Conservation (phyloP, 2,888 invertebrate genomes). For the Philhelius pedissequus region DNA sequence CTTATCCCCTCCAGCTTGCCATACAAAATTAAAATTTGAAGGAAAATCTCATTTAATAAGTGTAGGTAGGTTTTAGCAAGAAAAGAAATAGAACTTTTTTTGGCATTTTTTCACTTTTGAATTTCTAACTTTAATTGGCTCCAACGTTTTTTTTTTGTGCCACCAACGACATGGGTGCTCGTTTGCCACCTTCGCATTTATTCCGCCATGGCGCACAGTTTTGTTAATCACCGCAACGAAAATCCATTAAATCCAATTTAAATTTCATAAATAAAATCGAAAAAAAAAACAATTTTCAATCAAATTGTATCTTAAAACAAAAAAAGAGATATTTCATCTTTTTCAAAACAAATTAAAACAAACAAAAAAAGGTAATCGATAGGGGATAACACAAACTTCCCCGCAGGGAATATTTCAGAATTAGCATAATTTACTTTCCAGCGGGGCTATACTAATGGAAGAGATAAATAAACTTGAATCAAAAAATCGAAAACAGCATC, state of each 20-base stretch:
- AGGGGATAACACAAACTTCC: slow-evolving; percentile 9
- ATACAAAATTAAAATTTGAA: background rate
- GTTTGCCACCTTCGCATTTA: background rate
- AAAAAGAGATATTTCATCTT: slow-evolving; percentile 1
- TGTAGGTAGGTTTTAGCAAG: background rate
- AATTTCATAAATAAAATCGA: slow-evolving; percentile 32
- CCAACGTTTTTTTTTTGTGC: background rate
- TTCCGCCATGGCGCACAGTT: background rate
- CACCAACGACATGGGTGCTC: background rate
- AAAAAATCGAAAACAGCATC: background rate
- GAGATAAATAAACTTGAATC: background rate
- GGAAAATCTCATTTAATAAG: background rate
- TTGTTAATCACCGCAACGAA: slow-evolving; percentile 8
- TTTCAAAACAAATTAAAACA: slow-evolving; percentile 29
- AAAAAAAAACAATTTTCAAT: slow-evolving; percentile 5
- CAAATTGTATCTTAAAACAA: background rate
- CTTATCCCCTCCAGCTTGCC: slow-evolving; percentile 6
- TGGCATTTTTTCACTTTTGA: background rate
- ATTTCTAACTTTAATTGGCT: background rate
- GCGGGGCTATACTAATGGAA: background rate
- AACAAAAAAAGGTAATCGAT: slow-evolving; percentile 18
- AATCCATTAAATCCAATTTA: slow-evolving; percentile 42
- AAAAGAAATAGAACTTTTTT: background rate
- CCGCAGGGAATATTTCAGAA: background rate
- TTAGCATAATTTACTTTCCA: slow-evolving; percentile 19